Evolutionary conservation across 2,113 vertebrate genomes (phyloP).

Genomic region (Nasalis larvatus): DNA sequence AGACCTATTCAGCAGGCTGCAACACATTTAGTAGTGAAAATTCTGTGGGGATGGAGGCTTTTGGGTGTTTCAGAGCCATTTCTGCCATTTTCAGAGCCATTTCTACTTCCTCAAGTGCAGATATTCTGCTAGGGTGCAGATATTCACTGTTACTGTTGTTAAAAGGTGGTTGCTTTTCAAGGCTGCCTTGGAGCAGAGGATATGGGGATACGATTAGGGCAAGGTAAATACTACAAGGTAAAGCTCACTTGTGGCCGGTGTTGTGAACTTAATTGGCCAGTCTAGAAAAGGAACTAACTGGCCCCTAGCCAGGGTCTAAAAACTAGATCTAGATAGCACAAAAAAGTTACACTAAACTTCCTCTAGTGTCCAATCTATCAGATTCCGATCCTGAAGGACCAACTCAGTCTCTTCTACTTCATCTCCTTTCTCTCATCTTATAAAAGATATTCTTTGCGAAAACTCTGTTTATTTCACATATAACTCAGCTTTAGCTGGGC

Average conservation of each 20-base stretch:
- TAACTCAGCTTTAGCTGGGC: not conserved
- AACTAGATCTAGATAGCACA: not conserved
- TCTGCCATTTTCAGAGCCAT: not conserved
- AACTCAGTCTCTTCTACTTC: not conserved
- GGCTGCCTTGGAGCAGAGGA: not conserved
- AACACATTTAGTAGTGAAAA: not conserved
- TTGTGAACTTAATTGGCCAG: not conserved
- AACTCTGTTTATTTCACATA: not conserved
- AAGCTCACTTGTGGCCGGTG: not conserved
- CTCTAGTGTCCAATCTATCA: not conserved
- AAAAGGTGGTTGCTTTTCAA: not conserved
- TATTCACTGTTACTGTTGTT: not conserved
- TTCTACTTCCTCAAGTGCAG: not conserved
- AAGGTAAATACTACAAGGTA: not conserved
- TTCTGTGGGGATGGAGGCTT: not conserved
- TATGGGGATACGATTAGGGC: not conserved
- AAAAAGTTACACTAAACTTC: not conserved
- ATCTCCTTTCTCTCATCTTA: not conserved
- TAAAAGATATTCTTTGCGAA: not conserved
- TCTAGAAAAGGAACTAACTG: not conserved
- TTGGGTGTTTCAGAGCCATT: not conserved
- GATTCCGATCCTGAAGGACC: not conserved
- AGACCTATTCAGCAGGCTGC: not conserved
- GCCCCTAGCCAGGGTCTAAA: not conserved
- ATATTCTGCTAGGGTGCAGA: not conserved